These are phyloP conservation scores for Euglossa dilemma DNA, from an alignment of 1,140 invertebrate genomes.

Conservation along the genomic window DNA sequence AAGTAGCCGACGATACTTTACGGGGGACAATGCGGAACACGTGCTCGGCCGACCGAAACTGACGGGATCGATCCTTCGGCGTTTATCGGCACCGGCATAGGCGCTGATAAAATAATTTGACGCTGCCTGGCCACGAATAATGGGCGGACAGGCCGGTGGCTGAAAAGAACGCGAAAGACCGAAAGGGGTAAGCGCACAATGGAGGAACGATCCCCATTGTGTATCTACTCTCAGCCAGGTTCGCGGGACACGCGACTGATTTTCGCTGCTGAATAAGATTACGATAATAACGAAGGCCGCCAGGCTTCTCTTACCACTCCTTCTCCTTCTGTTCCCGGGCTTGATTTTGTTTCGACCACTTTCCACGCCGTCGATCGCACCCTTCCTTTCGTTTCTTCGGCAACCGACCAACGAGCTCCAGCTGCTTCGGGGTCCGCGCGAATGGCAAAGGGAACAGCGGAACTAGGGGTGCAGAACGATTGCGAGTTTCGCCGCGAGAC, in stretches of 20 bases:
- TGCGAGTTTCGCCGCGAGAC: slow-evolving; percentile 14
- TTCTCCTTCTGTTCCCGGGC: slow-evolving; percentile 32
- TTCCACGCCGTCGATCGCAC: slow-evolving; percentile 15
- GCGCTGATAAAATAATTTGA: slow-evolving; percentile 68
- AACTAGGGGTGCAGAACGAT: slow-evolving; percentile 13
- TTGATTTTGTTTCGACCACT: slow-evolving; percentile 68
- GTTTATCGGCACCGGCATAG: slow-evolving; percentile 45
- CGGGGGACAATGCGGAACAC: slow-evolving; percentile 21
- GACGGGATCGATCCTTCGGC: slow-evolving; percentile 58
- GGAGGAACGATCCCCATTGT: slow-evolving; percentile 66
- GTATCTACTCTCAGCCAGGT: slow-evolving; percentile 52
- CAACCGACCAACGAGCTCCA: background rate
- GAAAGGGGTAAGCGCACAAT: slow-evolving; percentile 57
- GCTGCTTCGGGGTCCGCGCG: background rate
- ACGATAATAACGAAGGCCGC: slow-evolving; percentile 73
- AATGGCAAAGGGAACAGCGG: slow-evolving; percentile 9
- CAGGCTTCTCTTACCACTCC: slow-evolving; percentile 25
- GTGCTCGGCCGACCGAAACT: slow-evolving; percentile 27
- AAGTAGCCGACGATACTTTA: background rate
- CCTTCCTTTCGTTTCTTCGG: slow-evolving; percentile 2
- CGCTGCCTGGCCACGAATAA: slow-evolving; percentile 61
- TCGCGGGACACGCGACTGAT: slow-evolving; percentile 75
- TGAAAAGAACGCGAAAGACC: slow-evolving; percentile 44
- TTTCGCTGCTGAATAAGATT: slow-evolving; percentile 79
- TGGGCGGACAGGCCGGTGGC: slow-evolving; percentile 46